These are phyloP conservation scores for Drosophila pectinifera DNA, from an alignment of 1,140 invertebrate genomes.

Conservation along the genomic window DNA sequence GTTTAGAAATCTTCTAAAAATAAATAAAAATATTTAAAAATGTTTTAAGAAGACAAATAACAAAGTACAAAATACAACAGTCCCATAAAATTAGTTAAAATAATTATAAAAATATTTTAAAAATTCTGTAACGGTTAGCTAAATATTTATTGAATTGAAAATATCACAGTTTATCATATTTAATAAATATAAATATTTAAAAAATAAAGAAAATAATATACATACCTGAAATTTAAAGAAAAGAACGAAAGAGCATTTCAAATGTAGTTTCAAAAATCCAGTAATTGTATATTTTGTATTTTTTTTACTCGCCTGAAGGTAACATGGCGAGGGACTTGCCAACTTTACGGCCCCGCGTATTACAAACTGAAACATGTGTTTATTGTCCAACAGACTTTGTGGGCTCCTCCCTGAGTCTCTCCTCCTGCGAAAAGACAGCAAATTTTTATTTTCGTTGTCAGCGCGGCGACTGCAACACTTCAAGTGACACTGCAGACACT, in stretches of 20 bases:
- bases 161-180: no score
- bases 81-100: no score
- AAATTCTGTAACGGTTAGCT: no score
- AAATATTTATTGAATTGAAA: no score
- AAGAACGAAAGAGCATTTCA: slow-evolving; percentile 6
- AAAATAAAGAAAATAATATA: background rate
- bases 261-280: background rate
- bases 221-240: background rate
- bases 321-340: slow-evolving; percentile 8
- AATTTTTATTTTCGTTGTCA: slow-evolving; percentile 68
- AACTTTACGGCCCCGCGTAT: slow-evolving; percentile 75
- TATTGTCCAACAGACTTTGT: slow-evolving; percentile 63
- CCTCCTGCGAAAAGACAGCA: slow-evolving; percentile 14
- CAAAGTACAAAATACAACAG: no score
- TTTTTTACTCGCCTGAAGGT: slow-evolving; percentile 15
- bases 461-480: slow-evolving; percentile 78
- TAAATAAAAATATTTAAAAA: no score
- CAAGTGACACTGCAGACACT: slow-evolving; percentile 60
- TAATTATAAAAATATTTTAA: no score
- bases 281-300: slow-evolving; percentile 5
- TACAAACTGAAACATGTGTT: slow-evolving; percentile 82
- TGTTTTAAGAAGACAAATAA: no score
- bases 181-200: no score
- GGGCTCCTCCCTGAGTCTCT: slow-evolving; percentile 21
- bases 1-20: no score